Evolutionary conservation across 2,797 vertebrate genomes (phyloP).

Genomic region (Sciurus vulgaris): DNA sequence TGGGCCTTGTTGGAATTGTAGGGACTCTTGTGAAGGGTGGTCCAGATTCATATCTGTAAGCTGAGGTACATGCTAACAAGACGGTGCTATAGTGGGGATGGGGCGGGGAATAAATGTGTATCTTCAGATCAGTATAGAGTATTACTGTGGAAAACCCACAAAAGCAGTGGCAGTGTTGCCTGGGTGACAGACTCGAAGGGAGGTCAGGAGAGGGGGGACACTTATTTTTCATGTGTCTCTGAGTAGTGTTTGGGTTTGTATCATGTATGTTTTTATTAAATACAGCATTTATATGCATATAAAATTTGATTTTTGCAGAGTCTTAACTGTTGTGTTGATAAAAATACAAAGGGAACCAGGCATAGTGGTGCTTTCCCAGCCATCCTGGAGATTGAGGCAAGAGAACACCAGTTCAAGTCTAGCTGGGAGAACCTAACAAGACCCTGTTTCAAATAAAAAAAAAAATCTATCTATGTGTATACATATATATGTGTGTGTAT

Average conservation of each 20-base stretch:
- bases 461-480: too few relatives aligned
- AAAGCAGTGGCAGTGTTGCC: not conserved
- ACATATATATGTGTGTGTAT: too few relatives aligned
- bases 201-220: not conserved
- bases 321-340: not conserved
- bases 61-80: not conserved
- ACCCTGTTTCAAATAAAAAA: too few relatives aligned
- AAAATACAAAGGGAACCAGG: not conserved
- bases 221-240: not conserved
- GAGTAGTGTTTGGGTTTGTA: not conserved
- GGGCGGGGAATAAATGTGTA: not conserved
- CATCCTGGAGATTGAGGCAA: too few relatives aligned
- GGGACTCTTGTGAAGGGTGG: not conserved
- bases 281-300: not conserved
- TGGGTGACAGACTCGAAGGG: not conserved
- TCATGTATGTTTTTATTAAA: not conserved
- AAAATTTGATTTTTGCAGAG: constrained; percentile 1
- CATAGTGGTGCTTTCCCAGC: not conserved
- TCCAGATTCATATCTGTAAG: not conserved
- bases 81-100: not conserved
- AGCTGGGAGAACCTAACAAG: too few relatives aligned
- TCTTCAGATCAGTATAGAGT: not conserved
- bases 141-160: not conserved
- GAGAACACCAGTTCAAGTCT: too few relatives aligned
- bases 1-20: not conserved